Base-by-base conservation (phyloP, 1,140 invertebrate species). In the Acromyrmex echinatior region DNA sequence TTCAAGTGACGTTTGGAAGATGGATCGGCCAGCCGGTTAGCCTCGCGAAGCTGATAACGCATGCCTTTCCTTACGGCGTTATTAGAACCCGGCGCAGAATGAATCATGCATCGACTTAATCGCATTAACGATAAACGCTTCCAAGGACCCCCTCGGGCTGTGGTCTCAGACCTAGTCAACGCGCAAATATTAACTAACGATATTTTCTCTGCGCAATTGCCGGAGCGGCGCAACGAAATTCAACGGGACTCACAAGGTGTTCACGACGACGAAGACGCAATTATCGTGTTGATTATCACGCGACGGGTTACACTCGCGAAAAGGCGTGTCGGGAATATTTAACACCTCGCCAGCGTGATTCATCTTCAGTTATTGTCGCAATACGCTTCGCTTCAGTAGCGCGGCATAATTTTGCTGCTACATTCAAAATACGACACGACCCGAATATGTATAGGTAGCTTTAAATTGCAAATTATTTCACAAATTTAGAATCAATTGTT, bases 51-150 rank as follows among this genome's bases (percentile, higher is more conserved):
- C 35, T 60, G 65, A 87, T 86, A 65, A 87, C 73, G 74, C 53
- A n/a, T 88, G 62, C 14, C 49, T 70, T 79, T 49, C 35, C 53
- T 88, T 62, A 35, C 63, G 53, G 63, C 79, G 35, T 85, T 80
- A 89, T 91, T 89, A 90, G 88, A 81, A n/a, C 58, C 76, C 77
- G 62, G 25, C 49, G 16, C 14, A 39, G 18, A 89, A 87, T 77
- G 86, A 90, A 90, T 88, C 89, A 90, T 76, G 88, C 68, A 88
- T 68, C 85, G 35, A 70, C 49, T 85, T 88, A 91, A 89, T 91
- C 85, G 87, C 78, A 68, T 91, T 91, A 87, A 73, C 76, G 79
- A 85, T 78, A 86, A 88, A 84, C 65, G 71, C 14, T 31, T 53
- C 28, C 28, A 68, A 39, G 16, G 45, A 51, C 7, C 28, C 28